Evolutionary conservation across 2,797 vertebrate genomes (phyloP).

Genomic region (Poeciliopsis turneri): DNA sequence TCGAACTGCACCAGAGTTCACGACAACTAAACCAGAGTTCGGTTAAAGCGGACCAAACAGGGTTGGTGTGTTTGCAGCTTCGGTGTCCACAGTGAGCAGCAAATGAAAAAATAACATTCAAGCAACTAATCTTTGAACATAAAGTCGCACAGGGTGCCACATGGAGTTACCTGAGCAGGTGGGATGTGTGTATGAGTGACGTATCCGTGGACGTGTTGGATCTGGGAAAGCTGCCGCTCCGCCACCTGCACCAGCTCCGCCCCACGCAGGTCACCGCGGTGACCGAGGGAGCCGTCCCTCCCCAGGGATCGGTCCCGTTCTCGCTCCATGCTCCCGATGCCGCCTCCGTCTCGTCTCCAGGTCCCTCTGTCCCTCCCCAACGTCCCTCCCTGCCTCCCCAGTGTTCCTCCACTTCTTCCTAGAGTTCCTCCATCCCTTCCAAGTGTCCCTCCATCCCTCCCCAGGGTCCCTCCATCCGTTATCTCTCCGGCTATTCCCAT

Average conservation of each 20-base stretch:
- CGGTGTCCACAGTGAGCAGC: not conserved
- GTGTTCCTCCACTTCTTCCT: constrained; percentile 18
- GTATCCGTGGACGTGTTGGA: constrained; percentile 94
- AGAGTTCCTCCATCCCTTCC: constrained; percentile 21
- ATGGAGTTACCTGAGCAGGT: constrained; percentile 70
- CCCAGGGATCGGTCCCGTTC: constrained; percentile 75
- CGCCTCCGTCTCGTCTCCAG: constrained; percentile 56
- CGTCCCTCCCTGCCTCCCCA: constrained; percentile 33
- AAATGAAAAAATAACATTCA: not conserved
- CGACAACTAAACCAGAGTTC: too few species aligned
- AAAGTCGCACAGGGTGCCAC: constrained; percentile 1
- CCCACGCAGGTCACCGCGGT: constrained; percentile 81
- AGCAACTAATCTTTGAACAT: not conserved
- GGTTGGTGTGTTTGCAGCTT: too few species aligned
- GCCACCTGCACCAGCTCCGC: constrained; percentile 95
- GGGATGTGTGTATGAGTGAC: constrained; percentile 93
- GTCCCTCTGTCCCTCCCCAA: constrained; percentile 32
- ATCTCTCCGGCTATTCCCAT: constrained; percentile 66
- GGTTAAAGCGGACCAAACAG: too few species aligned
- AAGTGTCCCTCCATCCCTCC: constrained; percentile 46
- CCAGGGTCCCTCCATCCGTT: constrained; percentile 62
- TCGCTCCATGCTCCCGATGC: constrained; percentile 47
- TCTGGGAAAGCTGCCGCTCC: constrained; percentile 94
- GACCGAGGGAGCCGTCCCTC: constrained; percentile 86
- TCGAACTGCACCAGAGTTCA: too few species aligned